Evolutionary conservation across 2,797 vertebrate species (phyloP).

Genomic region (Catostomus latipinnis): DNA sequence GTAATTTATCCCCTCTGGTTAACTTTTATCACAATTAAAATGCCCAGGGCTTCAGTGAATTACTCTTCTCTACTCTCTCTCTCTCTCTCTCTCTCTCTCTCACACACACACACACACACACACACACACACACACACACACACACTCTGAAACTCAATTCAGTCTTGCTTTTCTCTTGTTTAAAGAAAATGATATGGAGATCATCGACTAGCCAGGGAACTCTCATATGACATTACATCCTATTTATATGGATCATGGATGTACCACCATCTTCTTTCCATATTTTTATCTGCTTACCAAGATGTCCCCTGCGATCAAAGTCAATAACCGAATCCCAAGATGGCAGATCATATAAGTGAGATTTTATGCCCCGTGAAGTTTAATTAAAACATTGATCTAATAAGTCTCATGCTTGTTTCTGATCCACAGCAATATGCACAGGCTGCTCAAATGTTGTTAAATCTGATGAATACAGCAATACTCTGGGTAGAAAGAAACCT

Average conservation of each 20-base stretch:
- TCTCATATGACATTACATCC: slow-evolving; percentile 37
- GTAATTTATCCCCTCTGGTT: slow-evolving; percentile 60
- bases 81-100: background rate
- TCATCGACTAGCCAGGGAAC: slow-evolving; percentile 30
- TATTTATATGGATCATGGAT: slow-evolving; percentile 36
- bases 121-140: too few species aligned
- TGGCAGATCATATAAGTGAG: slow-evolving; percentile 35
- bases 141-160: background rate
- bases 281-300: slow-evolving; percentile 41
- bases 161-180: background rate
- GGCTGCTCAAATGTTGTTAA: slow-evolving; percentile 43
- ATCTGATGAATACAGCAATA: slow-evolving; percentile 46
- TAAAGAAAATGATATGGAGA: slow-evolving; percentile 28
- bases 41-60: slow-evolving; percentile 39
- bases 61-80: slow-evolving; percentile 23
- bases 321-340: slow-evolving; percentile 42
- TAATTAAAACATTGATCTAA: slow-evolving; percentile 56
- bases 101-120: background rate
- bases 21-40: slow-evolving; percentile 64
- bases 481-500: slow-evolving; percentile 51
- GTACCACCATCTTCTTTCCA: slow-evolving; percentile 5
- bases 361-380: slow-evolving; percentile 48
- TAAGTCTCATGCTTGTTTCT: slow-evolving; percentile 53
- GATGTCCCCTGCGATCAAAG: background rate
- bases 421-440: slow-evolving; percentile 30